phyloP scores from a whole-genome alignment of 1,140 invertebrate genomes.

The Forficula auricularia region DNA sequence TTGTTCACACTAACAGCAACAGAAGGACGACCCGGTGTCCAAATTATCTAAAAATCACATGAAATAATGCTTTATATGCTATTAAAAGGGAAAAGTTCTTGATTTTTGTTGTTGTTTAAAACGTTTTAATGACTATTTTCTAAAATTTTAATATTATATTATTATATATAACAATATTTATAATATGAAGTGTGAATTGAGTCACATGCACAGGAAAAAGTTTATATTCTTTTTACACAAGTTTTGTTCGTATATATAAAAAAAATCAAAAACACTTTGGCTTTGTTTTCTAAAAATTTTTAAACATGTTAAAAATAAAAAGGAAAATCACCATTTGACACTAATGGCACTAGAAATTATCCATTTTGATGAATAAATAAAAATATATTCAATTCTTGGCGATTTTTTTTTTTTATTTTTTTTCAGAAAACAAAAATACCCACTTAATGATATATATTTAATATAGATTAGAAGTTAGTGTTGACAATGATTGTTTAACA shows the following conservation, averaged over 20 bases:
- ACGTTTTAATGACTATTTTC: constrained; percentile 22
- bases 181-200: constrained; percentile 30
- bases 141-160: constrained; percentile 25
- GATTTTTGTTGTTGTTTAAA: constrained; percentile 25
- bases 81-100: constrained; percentile 14
- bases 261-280: constrained; percentile 28
- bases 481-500: too few species aligned
- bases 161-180: constrained; percentile 32
- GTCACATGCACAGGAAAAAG: constrained; percentile 28
- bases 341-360: constrained; percentile 35
- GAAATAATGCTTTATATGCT: constrained; percentile 21
- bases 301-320: too few species aligned
- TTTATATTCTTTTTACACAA: constrained; percentile 4
- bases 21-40: constrained; percentile 6
- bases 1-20: constrained; percentile 10
- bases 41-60: constrained; percentile 25
- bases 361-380: constrained; percentile 4
- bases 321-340: constrained; percentile 31
- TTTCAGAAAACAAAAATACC: too few species aligned
- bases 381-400: too few species aligned
- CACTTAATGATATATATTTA: too few species aligned
- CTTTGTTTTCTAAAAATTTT: constrained; percentile 24
- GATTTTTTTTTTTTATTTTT: too few species aligned
- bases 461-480: too few species aligned
- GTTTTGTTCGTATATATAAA: constrained; percentile 18